phyloP scores from a whole-genome alignment of 2,797 vertebrate genomes.

The Chiloscyllium punctatum region DNA sequence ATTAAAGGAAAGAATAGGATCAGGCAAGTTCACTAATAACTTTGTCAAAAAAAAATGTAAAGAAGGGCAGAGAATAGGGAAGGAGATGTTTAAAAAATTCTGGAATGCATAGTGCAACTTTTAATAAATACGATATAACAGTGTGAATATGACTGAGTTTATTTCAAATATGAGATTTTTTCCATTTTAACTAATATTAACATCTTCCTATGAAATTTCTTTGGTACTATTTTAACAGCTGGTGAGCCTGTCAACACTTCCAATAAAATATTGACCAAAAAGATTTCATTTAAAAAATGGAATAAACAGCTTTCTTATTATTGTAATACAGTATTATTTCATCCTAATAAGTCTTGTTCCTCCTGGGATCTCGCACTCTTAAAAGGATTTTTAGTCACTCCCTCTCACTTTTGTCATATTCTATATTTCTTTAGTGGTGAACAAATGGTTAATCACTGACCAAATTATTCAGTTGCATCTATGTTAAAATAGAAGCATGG shows the following conservation, averaged over 20 bases:
- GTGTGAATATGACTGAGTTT: background rate
- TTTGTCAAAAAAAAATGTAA: background rate
- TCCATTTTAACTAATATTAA: background rate
- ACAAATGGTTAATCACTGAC: background rate
- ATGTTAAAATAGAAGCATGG: background rate
- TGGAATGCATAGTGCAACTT: background rate
- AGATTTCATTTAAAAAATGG: background rate
- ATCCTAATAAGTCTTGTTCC: background rate
- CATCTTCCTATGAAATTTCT: background rate
- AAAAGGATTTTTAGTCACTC: background rate
- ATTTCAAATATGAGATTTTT: background rate
- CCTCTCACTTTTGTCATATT: background rate
- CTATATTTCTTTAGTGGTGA: background rate
- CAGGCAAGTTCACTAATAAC: background rate
- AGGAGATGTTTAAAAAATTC: background rate
- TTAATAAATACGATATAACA: background rate
- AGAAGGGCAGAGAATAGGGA: background rate
- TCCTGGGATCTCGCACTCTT: background rate
- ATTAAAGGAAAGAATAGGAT: background rate
- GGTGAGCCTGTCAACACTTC: background rate
- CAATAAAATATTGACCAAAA: background rate
- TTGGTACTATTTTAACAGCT: slow-evolving; percentile 15
- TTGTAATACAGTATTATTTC: background rate
- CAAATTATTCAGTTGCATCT: background rate
- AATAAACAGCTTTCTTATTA: slow-evolving; percentile 4